A percentile compares a stretch with the other conserved stretches of the same genome.
phyloP scores from a whole-genome alignment of 2,113 vertebrate genomes.

The Psophia crepitans region DNA sequence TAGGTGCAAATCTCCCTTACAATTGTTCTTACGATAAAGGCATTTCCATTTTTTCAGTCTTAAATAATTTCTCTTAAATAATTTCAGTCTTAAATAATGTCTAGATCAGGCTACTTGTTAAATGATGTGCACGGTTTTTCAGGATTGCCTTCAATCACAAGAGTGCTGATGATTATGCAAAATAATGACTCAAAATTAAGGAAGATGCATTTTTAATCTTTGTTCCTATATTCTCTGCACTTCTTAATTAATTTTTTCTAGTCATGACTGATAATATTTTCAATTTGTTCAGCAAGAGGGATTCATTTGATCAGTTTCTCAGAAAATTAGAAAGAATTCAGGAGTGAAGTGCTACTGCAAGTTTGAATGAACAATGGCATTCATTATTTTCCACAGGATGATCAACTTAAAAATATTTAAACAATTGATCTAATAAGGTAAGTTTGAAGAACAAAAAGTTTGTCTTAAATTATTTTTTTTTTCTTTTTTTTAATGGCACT shows the following conservation, averaged over 20 bases:
- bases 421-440: not conserved
- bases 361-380: constrained; percentile 20
- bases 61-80: constrained; percentile 9
- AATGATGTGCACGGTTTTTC: constrained; percentile 29
- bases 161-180: constrained; percentile 22
- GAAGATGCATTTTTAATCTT: constrained; percentile 51
- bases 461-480: not conserved
- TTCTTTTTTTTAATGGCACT: not conserved
- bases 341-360: constrained; percentile 1
- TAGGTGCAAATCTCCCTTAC: not conserved
- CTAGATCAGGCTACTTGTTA: constrained; percentile 10
- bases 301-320: constrained; percentile 64
- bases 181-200: constrained; percentile 49
- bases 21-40: not conserved
- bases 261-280: constrained; percentile 65
- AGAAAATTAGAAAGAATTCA: constrained; percentile 56
- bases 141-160: constrained; percentile 47
- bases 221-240: not conserved
- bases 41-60: not conserved
- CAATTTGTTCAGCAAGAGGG: constrained; percentile 57
- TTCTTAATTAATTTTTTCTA: constrained; percentile 67
- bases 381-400: constrained; percentile 1
- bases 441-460: not conserved
- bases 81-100: not conserved
- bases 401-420: not conserved